These are phyloP conservation scores for Leuciscus idus DNA, from an alignment of 2,113 vertebrate genomes.

Conservation along the genomic window DNA sequence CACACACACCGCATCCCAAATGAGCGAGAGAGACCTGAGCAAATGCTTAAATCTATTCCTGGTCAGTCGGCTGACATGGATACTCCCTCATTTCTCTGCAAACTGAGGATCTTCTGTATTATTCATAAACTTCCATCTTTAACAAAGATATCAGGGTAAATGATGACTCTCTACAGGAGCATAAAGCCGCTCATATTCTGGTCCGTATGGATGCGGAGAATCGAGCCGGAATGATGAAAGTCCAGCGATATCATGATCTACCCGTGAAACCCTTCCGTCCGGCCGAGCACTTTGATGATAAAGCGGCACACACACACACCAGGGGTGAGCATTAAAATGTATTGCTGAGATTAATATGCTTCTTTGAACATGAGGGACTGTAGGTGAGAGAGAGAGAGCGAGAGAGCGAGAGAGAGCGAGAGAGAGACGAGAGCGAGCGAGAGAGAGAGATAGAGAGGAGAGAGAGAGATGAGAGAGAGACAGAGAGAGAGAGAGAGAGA, in stretches of 20 bases:
- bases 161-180: constrained; percentile 48
- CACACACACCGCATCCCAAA: constrained; percentile 21
- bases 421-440: no score
- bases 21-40: neutral
- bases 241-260: constrained; percentile 68
- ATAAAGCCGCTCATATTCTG: constrained; percentile 60
- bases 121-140: constrained; percentile 50
- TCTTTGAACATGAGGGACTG: constrained; percentile 70
- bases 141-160: constrained; percentile 60
- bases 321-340: constrained; percentile 74
- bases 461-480: no score
- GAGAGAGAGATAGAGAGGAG: no score
- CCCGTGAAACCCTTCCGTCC: constrained; percentile 59
- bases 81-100: constrained; percentile 28
- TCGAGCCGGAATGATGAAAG: constrained; percentile 64
- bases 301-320: constrained; percentile 69
- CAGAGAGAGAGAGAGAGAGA: neutral
- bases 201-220: constrained; percentile 9
- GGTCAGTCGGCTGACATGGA: constrained; percentile 22
- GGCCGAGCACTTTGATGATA: constrained; percentile 72
- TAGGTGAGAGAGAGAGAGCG: no score
- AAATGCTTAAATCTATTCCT: constrained; percentile 40
- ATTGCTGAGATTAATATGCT: constrained; percentile 75
- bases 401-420: no score
- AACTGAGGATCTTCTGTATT: constrained; percentile 33